Evolutionary conservation across 53 echinoderm and acorn worm genomes (phyloP), one percentile per base, ranked within the genome.

Genomic region (Stichopus horrens): DNA sequence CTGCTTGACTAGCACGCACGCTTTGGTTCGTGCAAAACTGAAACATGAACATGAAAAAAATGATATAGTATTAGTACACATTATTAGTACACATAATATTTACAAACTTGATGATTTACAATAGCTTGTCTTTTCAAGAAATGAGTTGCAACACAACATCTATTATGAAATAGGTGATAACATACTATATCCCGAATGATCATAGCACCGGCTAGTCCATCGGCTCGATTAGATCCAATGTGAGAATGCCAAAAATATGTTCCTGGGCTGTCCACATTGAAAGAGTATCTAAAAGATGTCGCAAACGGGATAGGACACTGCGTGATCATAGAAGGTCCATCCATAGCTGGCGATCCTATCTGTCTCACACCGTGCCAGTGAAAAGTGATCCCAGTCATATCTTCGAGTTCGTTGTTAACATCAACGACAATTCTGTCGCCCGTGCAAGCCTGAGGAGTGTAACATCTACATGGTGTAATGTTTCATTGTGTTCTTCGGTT

Each of bases 291-390:
- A 58, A 96, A 96, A 52, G 65, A 88, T 13, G 91, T 77, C 53
- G 84, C 86, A 18, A 75, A 75, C 10, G 93, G 87, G 20, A 96
- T 93, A 7, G 95, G 88, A 76, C 96, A 95, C 76, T 96, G 96
- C 9, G 96, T 96, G 57, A 96, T 86, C 86, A 93, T 92, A 16
- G 93, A 82, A 4, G 93, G 91, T 0, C 96, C 96, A 71, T 96
- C 96, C 96, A 96, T 96, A 76, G 93, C 92, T 5, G 92, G 96
- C 4, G 87, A 89, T 16, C 59, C 86, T 37, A 79, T 74, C 67
- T 95, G 92, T 37, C 92, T 92, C 10, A 91, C 71, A 5, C 96
- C 96, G 21, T 96, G 96, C 95, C 95, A 96, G 54, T 96, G 96
- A 18, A 96, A 95, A 21, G 89, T 90, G 1, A 93, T 88, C 6